Evolutionary conservation across 2,113 vertebrate genomes (phyloP).

Genomic region (Zosterops lateralis): DNA sequence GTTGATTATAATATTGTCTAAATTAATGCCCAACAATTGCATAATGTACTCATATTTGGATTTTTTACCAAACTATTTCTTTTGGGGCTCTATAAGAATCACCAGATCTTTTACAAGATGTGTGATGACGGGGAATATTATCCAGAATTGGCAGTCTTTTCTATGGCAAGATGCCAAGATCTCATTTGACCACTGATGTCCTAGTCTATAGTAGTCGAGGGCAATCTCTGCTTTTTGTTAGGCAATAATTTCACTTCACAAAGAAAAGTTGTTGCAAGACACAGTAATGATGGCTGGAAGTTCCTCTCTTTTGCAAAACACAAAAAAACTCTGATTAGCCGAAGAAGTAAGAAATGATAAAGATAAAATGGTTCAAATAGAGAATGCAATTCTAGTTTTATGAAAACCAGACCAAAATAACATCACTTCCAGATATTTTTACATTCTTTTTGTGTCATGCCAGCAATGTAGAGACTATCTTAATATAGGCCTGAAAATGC

Average conservation of each 20-base stretch:
- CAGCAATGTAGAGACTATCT: neutral
- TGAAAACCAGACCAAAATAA: slow-evolving; percentile 33
- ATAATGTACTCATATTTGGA: neutral
- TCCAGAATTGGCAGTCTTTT: neutral
- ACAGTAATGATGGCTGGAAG: slow-evolving; percentile 32
- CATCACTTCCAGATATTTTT: slow-evolving; percentile 35
- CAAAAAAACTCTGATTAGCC: slow-evolving; percentile 61
- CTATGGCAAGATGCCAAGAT: neutral
- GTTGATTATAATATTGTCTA: slow-evolving; percentile 41
- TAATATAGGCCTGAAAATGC: neutral
- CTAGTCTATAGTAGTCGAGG: neutral
- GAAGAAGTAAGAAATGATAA: neutral
- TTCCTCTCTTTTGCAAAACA: slow-evolving; percentile 8
- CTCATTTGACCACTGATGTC: neutral
- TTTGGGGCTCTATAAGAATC: neutral
- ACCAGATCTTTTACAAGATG: neutral
- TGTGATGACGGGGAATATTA: neutral
- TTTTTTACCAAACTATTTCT: neutral
- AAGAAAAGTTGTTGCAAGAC: slow-evolving; percentile 14
- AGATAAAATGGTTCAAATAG: slow-evolving; percentile 20
- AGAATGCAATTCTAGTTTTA: slow-evolving; percentile 24
- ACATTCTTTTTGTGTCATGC: neutral
- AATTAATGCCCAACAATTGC: slow-evolving; percentile 50
- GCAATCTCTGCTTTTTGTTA: slow-evolving; percentile 40
- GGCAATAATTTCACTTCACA: neutral